Conservation (phyloP, 2,888 invertebrate species). For the Aleiodes alternator region DNA sequence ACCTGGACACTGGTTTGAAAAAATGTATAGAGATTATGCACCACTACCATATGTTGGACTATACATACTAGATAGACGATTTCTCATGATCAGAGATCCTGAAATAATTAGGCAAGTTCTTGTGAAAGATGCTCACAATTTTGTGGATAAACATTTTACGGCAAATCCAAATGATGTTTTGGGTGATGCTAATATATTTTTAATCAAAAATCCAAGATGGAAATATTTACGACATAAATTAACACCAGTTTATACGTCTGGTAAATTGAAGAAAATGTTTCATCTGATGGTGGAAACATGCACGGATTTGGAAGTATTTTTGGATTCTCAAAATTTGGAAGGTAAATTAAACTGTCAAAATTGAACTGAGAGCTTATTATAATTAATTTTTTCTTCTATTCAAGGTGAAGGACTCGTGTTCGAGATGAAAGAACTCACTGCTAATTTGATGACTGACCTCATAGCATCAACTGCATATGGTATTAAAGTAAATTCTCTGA, state of each 20-base stretch:
- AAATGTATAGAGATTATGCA: conserved; percentile 69
- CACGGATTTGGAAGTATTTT: conserved; percentile 57
- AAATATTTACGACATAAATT: conserved; percentile 73
- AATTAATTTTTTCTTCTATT: not conserved
- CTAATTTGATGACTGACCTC: conserved; percentile 73
- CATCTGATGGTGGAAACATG: conserved; percentile 61
- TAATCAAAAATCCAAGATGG: conserved; percentile 75
- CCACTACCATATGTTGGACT: conserved; percentile 71
- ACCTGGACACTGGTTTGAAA: conserved; percentile 69
- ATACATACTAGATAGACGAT: conserved; percentile 74
- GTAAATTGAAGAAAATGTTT: conserved; percentile 67
- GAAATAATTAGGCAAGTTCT: conserved; percentile 75
- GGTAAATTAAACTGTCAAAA: conserved; percentile 50
- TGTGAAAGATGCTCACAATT: conserved; percentile 76
- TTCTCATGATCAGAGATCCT: conserved; percentile 74
- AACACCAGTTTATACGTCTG: conserved; percentile 75
- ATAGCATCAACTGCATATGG: conserved; percentile 77
- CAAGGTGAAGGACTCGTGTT: conserved; percentile 56
- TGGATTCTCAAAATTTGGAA: conserved; percentile 55
- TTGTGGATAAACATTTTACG: conserved; percentile 68
- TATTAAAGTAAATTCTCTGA: conserved; percentile 75
- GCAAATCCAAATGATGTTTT: conserved; percentile 72
- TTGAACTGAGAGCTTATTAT: too few species aligned
- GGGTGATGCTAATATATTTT: conserved; percentile 74
- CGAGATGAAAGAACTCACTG: conserved; percentile 67